Conservation (phyloP, 2,888 invertebrate species). For the Sesia bembeciformis region DNA sequence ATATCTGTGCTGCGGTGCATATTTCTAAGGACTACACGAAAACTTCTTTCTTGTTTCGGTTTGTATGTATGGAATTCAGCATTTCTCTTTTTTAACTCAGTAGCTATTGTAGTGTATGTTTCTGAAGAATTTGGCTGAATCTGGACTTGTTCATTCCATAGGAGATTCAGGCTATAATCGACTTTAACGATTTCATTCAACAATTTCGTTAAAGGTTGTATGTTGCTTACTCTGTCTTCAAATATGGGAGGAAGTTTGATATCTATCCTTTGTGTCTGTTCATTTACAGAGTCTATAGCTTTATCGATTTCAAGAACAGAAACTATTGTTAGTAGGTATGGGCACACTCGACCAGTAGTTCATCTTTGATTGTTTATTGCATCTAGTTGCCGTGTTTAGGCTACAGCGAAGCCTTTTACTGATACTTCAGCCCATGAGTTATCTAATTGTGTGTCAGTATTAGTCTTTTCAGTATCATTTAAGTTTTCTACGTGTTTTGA, state of each 20-base stretch:
- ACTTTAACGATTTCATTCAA: background rate
- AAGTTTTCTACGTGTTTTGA: no score
- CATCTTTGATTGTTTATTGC: no score
- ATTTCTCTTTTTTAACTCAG: conserved; percentile 3
- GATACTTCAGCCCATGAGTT: no score
- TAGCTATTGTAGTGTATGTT: conserved; percentile 3
- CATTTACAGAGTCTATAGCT: no score
- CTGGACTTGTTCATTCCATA: conserved; percentile 1
- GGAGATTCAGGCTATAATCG: conserved; percentile 1
- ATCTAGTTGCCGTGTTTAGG: no score
- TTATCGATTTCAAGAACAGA: no score
- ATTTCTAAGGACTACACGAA: conserved; percentile 7
- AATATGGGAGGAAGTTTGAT: background rate
- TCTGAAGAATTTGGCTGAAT: conserved; percentile 3
- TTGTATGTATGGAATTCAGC: conserved; percentile 10
- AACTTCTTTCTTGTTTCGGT: conserved; percentile 7
- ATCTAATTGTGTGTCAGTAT: no score
- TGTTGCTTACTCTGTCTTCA: background rate
- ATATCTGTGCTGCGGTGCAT: conserved; percentile 7
- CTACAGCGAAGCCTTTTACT: no score
- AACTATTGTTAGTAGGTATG: no score
- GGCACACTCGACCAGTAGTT: no score
- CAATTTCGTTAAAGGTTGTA: background rate
- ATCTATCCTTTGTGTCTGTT: no score
- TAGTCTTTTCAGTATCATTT: no score